These are phyloP conservation scores for Promerops cafer DNA, from an alignment of 2,113 vertebrate species.

Conservation along the genomic window DNA sequence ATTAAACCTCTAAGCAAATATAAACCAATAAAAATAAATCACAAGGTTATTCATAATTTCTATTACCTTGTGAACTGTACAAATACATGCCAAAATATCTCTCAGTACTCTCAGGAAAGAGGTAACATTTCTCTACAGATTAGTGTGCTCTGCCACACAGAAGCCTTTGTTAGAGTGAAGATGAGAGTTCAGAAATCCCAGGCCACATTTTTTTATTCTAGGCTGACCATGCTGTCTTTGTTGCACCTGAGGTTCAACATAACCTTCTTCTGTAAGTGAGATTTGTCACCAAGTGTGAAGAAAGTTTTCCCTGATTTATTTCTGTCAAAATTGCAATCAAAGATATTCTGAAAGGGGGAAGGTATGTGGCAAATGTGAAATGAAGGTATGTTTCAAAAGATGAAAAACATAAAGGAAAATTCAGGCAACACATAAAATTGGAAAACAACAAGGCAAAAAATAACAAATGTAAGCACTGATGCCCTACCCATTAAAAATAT, in stretches of 20 bases:
- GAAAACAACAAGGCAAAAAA: conserved; percentile 27
- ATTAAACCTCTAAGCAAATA: not conserved
- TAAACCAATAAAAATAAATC: not conserved
- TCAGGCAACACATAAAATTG: not conserved
- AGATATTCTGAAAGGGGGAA: not conserved
- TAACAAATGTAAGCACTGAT: conserved; percentile 2
- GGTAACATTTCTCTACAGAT: not conserved
- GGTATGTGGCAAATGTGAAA: not conserved
- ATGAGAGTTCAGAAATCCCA: not conserved
- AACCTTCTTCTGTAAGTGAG: not conserved
- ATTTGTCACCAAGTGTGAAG: not conserved
- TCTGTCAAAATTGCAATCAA: not conserved
- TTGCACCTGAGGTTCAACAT: not conserved
- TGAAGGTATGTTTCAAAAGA: conserved; percentile 1
- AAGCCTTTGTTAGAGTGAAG: not conserved
- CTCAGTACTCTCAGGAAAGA: not conserved
- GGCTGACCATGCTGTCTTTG: not conserved
- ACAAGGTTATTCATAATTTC: not conserved
- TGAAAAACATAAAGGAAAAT: not conserved
- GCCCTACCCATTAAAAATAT: conserved; percentile 86
- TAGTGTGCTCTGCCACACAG: not conserved
- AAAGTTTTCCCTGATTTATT: not conserved
- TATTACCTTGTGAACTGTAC: not conserved
- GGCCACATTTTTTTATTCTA: not conserved
- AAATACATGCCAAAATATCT: not conserved